Conservation (phyloP, 2,797 vertebrate genomes). For the Choloepus didactylus region DNA sequence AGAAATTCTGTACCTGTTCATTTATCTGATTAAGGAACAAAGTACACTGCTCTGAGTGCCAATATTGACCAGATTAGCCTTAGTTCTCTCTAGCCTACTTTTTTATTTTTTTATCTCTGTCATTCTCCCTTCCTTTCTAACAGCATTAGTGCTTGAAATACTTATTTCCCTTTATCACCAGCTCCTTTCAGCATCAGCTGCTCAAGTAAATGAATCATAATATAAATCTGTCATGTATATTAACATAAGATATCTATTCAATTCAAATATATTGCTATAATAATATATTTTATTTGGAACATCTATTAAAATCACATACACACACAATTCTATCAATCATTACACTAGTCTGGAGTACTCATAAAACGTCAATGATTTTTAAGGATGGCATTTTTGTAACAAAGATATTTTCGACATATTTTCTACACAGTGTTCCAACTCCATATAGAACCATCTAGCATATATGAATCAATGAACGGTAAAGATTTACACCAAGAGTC, state of each 20-base stretch:
- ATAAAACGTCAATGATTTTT: not conserved
- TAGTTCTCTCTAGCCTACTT: not conserved
- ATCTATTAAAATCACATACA: slow-evolving; percentile 9
- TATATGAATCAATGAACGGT: not conserved
- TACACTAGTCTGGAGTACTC: not conserved
- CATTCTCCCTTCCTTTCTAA: slow-evolving; percentile 12
- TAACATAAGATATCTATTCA: not conserved
- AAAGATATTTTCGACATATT: slow-evolving; percentile 12
- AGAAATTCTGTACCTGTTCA: not conserved
- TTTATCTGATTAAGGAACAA: not conserved
- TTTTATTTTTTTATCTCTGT: not conserved
- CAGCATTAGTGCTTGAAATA: not conserved
- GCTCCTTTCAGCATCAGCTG: slow-evolving; percentile 3
- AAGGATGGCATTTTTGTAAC: not conserved
- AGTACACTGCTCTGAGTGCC: not conserved
- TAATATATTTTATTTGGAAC: slow-evolving; percentile 14
- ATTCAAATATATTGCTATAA: not conserved
- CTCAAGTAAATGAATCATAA: slow-evolving; percentile 15
- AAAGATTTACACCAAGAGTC: not conserved
- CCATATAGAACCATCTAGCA: not conserved
- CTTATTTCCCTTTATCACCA: slow-evolving; percentile 22
- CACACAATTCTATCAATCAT: slow-evolving; percentile 20
- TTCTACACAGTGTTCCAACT: slow-evolving; percentile 1
- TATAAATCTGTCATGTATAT: not conserved
- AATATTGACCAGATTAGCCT: not conserved